Conservation (phyloP, 2,888 invertebrate species). For the Marasmarcha lunaedactyla region DNA sequence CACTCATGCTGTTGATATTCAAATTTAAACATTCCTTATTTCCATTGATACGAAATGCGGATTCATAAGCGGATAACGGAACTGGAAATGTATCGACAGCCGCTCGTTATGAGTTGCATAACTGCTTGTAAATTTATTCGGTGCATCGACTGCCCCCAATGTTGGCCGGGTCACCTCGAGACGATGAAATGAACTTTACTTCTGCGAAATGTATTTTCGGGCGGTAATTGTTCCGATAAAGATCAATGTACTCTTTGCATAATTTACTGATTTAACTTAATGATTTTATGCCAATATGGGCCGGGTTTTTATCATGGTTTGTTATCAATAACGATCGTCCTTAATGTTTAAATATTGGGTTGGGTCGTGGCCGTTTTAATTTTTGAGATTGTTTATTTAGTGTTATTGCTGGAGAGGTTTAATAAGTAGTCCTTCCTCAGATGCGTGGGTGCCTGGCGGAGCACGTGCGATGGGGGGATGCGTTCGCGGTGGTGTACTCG, state of each 20-base stretch:
- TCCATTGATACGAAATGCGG: slow-evolving; percentile 23
- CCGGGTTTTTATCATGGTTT: not conserved
- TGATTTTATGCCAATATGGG: not conserved
- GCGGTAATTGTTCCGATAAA: slow-evolving; percentile 1
- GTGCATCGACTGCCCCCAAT: slow-evolving; percentile 37
- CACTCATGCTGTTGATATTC: slow-evolving; percentile 20
- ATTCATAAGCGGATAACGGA: slow-evolving; percentile 37
- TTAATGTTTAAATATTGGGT: not conserved
- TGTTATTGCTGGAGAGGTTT: not conserved
- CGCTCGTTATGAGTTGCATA: slow-evolving; percentile 39
- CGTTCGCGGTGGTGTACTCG: slow-evolving; percentile 85
- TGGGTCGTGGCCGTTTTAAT: not conserved
- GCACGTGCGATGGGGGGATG: slow-evolving; percentile 86
- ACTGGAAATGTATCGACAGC: slow-evolving; percentile 33
- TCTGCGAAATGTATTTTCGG: not conserved
- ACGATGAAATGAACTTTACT: not conserved
- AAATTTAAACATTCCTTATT: slow-evolving; percentile 24
- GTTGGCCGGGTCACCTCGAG: slow-evolving; percentile 13
- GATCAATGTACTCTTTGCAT: not conserved
- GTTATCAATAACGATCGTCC: not conserved
- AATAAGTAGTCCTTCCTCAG: slow-evolving; percentile 43
- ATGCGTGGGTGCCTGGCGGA: slow-evolving; percentile 80
- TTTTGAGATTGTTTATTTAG: not conserved
- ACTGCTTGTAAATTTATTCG: slow-evolving; percentile 39
- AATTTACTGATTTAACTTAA: not conserved